phyloP scores from a whole-genome alignment of 2,888 invertebrate species.

The Ormyrus rosae region DNA sequence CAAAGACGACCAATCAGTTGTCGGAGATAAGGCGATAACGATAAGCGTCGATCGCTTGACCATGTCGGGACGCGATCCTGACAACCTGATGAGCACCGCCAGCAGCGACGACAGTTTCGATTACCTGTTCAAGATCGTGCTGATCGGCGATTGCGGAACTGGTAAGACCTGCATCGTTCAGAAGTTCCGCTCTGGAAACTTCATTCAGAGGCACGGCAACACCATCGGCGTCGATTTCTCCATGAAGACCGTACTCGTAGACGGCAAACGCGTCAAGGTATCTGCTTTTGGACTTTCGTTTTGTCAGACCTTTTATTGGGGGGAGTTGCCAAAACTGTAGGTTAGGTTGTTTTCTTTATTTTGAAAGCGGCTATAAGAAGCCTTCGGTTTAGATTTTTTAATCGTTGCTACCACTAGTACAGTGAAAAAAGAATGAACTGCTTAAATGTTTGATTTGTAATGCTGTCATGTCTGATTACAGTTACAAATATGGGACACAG shows the following conservation, averaged over 20 bases:
- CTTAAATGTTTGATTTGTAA: not conserved
- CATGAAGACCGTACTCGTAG: slow-evolving; percentile 96
- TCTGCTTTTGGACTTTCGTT: slow-evolving; percentile 51
- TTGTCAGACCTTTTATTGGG: not conserved
- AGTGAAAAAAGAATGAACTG: slow-evolving; percentile 50
- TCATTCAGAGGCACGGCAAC: slow-evolving; percentile 95
- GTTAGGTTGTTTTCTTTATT: slow-evolving; percentile 9
- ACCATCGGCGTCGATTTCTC: slow-evolving; percentile 99
- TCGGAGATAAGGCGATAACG: not conserved
- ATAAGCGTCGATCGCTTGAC: not conserved
- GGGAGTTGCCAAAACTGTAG: not conserved
- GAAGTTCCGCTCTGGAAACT: slow-evolving; percentile 96
- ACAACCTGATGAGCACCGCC: slow-evolving; percentile 85
- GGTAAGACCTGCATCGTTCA: slow-evolving; percentile 97
- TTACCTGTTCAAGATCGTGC: slow-evolving; percentile 95
- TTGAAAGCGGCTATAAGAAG: not conserved
- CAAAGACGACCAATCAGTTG: not conserved
- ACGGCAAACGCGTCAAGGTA: slow-evolving; percentile 97
- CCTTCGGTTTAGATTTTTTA: not conserved
- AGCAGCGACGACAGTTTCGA: slow-evolving; percentile 89
- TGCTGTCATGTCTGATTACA: slow-evolving; percentile 72
- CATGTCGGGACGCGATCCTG: slow-evolving; percentile 84
- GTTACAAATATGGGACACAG: slow-evolving; percentile 98
- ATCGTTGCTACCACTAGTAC: slow-evolving; percentile 33
- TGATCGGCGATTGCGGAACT: slow-evolving; percentile 93